Conservation (phyloP, 2,797 vertebrate genomes). For the Ptychobarbus kaznakovi region DNA sequence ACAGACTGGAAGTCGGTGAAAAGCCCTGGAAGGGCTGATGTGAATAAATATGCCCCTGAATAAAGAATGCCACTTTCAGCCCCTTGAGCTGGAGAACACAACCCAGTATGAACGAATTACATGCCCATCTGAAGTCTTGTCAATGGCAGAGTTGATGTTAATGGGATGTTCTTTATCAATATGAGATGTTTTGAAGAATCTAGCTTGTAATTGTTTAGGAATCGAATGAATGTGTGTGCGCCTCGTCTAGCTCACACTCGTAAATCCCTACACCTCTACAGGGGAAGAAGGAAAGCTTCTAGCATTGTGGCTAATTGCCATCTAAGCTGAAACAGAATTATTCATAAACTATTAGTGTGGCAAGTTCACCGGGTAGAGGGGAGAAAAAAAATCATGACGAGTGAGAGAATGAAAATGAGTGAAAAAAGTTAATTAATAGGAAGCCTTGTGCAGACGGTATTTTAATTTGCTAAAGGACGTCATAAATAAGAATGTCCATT, state of each 20-base stretch:
- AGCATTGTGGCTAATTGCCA: conserved; percentile 79
- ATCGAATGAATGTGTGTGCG: conserved; percentile 14
- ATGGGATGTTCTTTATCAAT: conserved; percentile 56
- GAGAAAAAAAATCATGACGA: conserved; percentile 57
- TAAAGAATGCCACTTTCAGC: conserved; percentile 2
- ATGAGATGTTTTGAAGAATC: conserved; percentile 56
- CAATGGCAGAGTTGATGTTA: conserved; percentile 30
- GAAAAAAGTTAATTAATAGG: conserved; percentile 81
- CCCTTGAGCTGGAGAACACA: conserved; percentile 11
- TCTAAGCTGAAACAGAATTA: conserved; percentile 85
- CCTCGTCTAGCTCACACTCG: conserved; percentile 65
- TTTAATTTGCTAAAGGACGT: conserved; percentile 81
- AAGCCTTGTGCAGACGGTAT: conserved; percentile 72
- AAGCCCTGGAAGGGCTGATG: conserved; percentile 7
- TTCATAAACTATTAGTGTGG: conserved; percentile 85
- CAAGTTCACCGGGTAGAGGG: conserved; percentile 76
- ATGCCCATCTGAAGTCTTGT: neutral
- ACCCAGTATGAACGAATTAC: conserved; percentile 38
- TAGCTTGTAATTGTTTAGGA: conserved; percentile 61
- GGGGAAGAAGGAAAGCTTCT: conserved; percentile 76
- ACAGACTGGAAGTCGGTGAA: conserved; percentile 8
- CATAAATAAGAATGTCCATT: conserved; percentile 81
- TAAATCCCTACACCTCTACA: conserved; percentile 71
- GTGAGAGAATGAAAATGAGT: conserved; percentile 68
- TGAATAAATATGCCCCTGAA: conserved; percentile 15